Base-by-base conservation (phyloP, 2,113 vertebrate genomes). In the Pelusios castaneus region DNA sequence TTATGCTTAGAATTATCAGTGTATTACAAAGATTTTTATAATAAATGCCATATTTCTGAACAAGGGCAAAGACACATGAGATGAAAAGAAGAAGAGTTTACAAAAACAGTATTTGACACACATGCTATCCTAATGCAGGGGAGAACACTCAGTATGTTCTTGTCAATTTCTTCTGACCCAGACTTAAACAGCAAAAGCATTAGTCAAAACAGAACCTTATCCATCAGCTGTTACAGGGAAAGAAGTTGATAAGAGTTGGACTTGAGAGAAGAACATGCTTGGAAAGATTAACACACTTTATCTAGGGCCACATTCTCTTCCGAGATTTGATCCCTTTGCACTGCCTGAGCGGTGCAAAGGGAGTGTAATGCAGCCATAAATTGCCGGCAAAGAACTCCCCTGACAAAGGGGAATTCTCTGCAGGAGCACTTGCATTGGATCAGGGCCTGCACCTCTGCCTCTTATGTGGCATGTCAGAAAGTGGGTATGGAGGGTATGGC, bases 121-220 rank as follows among this genome's bases (percentile, higher is more conserved):
- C 90, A 88, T n/a, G 88, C 63, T 87, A 58, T 88, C 11, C n/a
- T 78, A 83, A 90, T 75, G 87, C 45, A 82, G 63, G 47, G 70
- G n/a, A 93, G 56, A 89, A 92, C 55, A 82, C 70, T 29, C 13
- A 11, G 0, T 10, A 2, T 4, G 1, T 78, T 85, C 73, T 75
- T 90, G 77, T 51, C 17, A 34, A 29, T 89, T 91, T 63, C 51
- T 81, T 51, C 79, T 24, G 11, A 67, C 43, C 49, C n/a, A 96
- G 80, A 91, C 89, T 56, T 84, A 38, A 80, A 89, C 54, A 34
- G 80, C 43, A 87, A 93, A 82, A 21, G 29, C 75, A 80, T 94
- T 89, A 94, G 25, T 81, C 89, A 94, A 52, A 89, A n/a, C 19
- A 94, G 73, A 82, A 54, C 63, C 92, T 91, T 93, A 93, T 87